These are phyloP conservation scores for Phengaris alcon DNA, from an alignment of 2,888 invertebrate genomes.

Conservation along the genomic window DNA sequence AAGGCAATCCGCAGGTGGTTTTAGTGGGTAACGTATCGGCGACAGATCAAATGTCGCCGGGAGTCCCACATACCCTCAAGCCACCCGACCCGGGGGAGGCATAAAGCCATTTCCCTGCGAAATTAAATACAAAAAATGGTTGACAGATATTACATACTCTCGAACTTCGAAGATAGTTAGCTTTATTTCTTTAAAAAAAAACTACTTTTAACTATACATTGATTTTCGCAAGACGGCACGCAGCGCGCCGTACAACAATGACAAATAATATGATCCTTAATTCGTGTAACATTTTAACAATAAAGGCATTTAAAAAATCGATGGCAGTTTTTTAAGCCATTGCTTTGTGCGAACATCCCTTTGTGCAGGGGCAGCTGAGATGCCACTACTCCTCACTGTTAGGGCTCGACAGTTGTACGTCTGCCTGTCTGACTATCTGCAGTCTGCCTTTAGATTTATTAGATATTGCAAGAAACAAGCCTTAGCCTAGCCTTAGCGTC, in stretches of 20 bases:
- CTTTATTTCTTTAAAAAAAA: too few relatives aligned
- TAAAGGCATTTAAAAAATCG: slow-evolving; percentile 31
- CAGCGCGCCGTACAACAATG: background rate
- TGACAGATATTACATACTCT: too few relatives aligned
- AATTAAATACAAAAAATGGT: too few relatives aligned
- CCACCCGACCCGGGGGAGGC: too few relatives aligned
- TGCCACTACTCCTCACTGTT: background rate
- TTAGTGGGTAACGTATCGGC: too few relatives aligned
- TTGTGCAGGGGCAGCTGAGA: slow-evolving; percentile 16
- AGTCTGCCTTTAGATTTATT: background rate
- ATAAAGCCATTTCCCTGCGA: too few relatives aligned
- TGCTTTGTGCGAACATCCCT: slow-evolving; percentile 21
- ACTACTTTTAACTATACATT: background rate
- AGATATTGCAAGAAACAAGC: background rate
- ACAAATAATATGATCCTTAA: background rate
- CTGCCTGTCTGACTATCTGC: background rate
- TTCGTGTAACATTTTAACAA: slow-evolving; percentile 23
- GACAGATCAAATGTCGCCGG: too few relatives aligned
- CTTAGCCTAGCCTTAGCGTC: background rate
- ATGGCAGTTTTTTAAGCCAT: slow-evolving; percentile 31
- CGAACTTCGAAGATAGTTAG: too few relatives aligned
- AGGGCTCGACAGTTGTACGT: background rate
- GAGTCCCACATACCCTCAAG: too few relatives aligned
- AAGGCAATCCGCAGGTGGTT: too few relatives aligned
- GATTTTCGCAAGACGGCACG: background rate